Percentiles rank a stretch among this genome's conserved stretches.
These are phyloP conservation scores for Synergus umbraculus DNA, from an alignment of 2,888 invertebrate genomes.

Conservation along the genomic window DNA sequence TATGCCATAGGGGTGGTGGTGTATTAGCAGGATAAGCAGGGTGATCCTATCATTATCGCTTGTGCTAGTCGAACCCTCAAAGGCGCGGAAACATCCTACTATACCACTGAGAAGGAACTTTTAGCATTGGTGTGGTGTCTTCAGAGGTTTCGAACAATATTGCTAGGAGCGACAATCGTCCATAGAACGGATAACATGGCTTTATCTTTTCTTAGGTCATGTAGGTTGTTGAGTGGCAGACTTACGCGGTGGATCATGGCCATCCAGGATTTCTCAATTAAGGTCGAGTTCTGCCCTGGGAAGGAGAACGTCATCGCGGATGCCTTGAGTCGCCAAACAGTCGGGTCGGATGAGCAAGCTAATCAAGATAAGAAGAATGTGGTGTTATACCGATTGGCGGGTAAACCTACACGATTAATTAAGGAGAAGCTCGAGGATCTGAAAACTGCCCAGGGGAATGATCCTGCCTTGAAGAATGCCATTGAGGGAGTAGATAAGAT, in stretches of 20 bases:
- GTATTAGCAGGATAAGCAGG: conserved; percentile 9
- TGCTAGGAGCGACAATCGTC: conserved; percentile 53
- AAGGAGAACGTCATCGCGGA: conserved; percentile 58
- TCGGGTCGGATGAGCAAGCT: no score
- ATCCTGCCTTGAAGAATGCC: no score
- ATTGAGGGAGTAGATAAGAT: no score
- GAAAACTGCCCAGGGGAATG: no score
- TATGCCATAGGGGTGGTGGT: conserved; percentile 43
- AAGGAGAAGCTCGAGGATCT: no score
- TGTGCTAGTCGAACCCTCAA: no score
- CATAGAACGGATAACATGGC: conserved; percentile 61
- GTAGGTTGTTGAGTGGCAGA: conserved; percentile 50
- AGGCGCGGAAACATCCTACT: not conserved
- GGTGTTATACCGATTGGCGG: no score
- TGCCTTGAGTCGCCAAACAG: conserved; percentile 54
- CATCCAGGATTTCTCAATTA: conserved; percentile 61
- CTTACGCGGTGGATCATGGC: conserved; percentile 58
- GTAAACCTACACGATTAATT: no score
- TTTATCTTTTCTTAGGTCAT: conserved; percentile 59
- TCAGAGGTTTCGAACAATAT: conserved; percentile 42
- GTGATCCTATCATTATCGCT: no score
- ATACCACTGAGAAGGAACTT: conserved; percentile 39
- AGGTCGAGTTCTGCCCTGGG: conserved; percentile 57
- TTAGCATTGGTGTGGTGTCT: conserved; percentile 46
- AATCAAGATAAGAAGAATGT: no score